phyloP scores from a whole-genome alignment of 1,140 invertebrate genomes.

The Drosophila biarmipes region DNA sequence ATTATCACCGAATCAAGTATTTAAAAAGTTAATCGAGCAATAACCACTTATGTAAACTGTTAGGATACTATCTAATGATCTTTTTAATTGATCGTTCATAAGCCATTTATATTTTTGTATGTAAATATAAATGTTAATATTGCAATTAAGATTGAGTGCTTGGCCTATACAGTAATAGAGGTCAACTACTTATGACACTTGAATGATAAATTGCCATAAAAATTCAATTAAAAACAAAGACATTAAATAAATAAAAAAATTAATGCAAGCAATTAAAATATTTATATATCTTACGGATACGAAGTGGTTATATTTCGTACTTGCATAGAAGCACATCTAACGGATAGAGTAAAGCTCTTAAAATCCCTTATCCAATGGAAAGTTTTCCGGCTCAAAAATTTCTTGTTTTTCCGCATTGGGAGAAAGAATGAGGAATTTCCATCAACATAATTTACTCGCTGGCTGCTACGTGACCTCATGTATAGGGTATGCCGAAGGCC shows the following conservation, averaged over 20 bases:
- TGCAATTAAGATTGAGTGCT: constrained; percentile 9
- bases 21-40: not conserved
- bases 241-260: not conserved
- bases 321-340: too few species aligned
- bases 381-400: not conserved
- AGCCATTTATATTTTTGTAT: constrained; percentile 1
- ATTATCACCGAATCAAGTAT: not conserved
- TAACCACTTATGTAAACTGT: constrained; percentile 16
- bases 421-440: constrained; percentile 18
- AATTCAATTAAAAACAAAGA: not conserved
- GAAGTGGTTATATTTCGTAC: too few species aligned
- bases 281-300: too few species aligned
- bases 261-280: not conserved
- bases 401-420: not conserved
- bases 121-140: not conserved
- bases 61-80: constrained; percentile 1
- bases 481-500: not conserved
- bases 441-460: constrained; percentile 24
- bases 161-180: not conserved
- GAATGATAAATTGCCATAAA: not conserved
- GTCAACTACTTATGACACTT: not conserved
- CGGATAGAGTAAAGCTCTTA: too few species aligned
- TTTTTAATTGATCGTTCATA: constrained; percentile 25
- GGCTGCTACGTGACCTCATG: constrained; percentile 35
- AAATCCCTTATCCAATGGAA: not conserved